Conservation (phyloP, 2,113 vertebrate species). For the Cynoglossus semilaevis region DNA sequence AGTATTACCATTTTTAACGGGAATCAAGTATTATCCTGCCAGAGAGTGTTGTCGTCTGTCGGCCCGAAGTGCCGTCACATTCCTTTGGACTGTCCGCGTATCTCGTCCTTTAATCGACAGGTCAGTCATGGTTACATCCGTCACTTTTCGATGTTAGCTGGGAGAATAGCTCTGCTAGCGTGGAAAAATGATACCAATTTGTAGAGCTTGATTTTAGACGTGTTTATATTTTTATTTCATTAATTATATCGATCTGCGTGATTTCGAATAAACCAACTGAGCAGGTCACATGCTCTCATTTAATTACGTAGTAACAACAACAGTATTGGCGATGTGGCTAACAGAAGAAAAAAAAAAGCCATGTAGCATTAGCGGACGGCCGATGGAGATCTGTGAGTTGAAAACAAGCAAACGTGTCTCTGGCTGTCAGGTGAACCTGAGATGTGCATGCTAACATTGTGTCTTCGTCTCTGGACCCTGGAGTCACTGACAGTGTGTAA, state of each 20-base stretch:
- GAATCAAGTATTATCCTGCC: not conserved
- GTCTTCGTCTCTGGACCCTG: too few relatives aligned
- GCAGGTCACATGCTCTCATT: too few relatives aligned
- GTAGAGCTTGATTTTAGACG: not conserved
- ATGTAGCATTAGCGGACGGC: conserved; percentile 6
- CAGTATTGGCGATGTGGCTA: conserved; percentile 8
- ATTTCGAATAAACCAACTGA: too few relatives aligned
- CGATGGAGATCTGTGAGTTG: conserved; percentile 5
- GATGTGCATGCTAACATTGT: too few relatives aligned
- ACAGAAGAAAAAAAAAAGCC: conserved; percentile 7
- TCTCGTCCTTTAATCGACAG: conserved; percentile 53
- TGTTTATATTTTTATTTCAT: too few relatives aligned
- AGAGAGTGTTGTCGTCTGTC: conserved; percentile 6
- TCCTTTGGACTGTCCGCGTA: conserved; percentile 24
- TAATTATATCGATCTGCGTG: too few relatives aligned
- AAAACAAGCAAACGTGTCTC: not conserved
- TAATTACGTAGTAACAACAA: not conserved
- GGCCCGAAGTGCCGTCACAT: conserved; percentile 5
- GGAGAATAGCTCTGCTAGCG: conserved; percentile 15
- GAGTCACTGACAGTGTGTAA: too few relatives aligned
- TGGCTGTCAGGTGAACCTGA: too few relatives aligned
- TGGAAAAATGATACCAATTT: not conserved
- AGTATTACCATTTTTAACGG: not conserved
- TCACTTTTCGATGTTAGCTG: conserved; percentile 24
- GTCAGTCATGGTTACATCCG: conserved; percentile 46